Evolutionary conservation across 2,888 invertebrate species (phyloP), one percentile per base, ranked within the genome.

Genomic region (Synanthedon formicaeformis): DNA sequence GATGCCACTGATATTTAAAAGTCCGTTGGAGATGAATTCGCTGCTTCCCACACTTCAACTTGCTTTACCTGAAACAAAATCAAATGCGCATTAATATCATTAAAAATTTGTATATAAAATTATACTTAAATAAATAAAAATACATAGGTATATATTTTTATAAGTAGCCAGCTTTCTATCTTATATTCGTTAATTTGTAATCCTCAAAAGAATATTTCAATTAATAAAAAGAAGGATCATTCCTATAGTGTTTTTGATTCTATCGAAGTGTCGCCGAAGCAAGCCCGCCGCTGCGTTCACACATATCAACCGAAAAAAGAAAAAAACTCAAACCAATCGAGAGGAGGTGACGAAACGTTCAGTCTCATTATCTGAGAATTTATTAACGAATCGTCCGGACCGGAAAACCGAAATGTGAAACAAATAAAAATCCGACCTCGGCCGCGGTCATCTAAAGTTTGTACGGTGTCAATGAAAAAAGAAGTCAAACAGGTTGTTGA

Each of bases 311-410:
- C 77, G 63, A 80, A 84, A 83, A 82, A 73, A 71, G 65, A 73
- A 78, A 77, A 77, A 80, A 81, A 74, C 71, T 73, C 71, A 78
- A 80, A 81, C 81, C 85, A 85, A 86, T 86, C 85, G 83, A 83
- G 84, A 78, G 75, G 86, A 87, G 86, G 86, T 87, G 86, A 87
- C 85, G 86, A 87, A 87, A 86, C 86, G 86, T 84, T 87, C 86
- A 85, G 85, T 84, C 85, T 86, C 86, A 86, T 87, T 86, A 87
- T 87, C 86, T 84, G 84, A 81, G 86, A 87, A 87, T 87, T 87
- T 87, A 87, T 87, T 87, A 87, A 87, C 86, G 86, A 87, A 85
- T 85, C 84, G 85, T 61, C 64, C 75, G 75, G 84, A 86, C 86
- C 86, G 86, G 86, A 85, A 86, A 87, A 87, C 86, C 84, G 64